A percentile compares a stretch with the other conserved stretches of the same genome.
These are phyloP conservation scores for Micropoecilia bifurca DNA, from an alignment of 2,797 vertebrate genomes.

Conservation along the genomic window DNA sequence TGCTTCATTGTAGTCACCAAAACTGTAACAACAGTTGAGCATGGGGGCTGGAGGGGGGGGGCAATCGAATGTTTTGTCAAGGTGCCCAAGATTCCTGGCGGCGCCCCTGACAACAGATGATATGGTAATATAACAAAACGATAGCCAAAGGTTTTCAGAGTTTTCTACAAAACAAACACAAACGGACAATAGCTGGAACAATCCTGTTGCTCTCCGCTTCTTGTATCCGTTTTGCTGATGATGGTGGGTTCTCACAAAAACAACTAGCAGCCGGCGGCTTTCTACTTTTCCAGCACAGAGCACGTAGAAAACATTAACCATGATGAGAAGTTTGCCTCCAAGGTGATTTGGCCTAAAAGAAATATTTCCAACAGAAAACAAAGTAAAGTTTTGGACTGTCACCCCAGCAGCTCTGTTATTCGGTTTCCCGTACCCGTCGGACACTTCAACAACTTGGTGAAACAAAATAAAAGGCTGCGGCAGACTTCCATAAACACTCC, in stretches of 20 bases:
- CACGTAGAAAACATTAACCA: background rate
- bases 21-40: too few relatives aligned
- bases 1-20: too few relatives aligned
- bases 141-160: background rate
- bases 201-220: background rate
- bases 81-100: too few relatives aligned
- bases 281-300: background rate
- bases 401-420: background rate
- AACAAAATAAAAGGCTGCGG: background rate
- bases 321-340: background rate
- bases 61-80: too few relatives aligned
- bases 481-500: background rate
- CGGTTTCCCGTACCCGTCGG: background rate
- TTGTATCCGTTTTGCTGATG: background rate
- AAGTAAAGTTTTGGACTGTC: background rate
- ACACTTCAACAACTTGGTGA: background rate
- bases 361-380: background rate
- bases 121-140: background rate
- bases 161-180: background rate
- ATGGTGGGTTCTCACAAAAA: background rate
- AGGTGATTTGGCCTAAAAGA: background rate
- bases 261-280: background rate
- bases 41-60: too few relatives aligned
- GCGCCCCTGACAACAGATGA: background rate
- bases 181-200: background rate